Evolutionary conservation across 2,888 invertebrate species (phyloP), one percentile per base, ranked within the genome.

Genomic region (Trichacis sp.): DNA sequence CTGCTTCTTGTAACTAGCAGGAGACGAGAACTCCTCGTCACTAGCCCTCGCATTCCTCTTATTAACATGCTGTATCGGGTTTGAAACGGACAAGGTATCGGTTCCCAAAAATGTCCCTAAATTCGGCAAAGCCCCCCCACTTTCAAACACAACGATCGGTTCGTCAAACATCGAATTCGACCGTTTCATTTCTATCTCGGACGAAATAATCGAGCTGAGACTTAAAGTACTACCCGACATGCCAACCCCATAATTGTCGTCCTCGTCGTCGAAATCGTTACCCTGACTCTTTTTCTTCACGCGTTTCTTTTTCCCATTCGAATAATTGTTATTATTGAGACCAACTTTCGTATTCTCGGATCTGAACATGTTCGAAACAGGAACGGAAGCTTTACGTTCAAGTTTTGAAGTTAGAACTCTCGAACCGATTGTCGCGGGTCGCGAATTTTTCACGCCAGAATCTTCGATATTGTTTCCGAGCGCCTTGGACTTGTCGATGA

Each of bases 141-240:
- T 90, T 71, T 90, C 90, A 77, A 91, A 90, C 67, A 90, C 88
- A 71, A 88, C 89, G 84, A 90, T 88, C 76, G 91, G 88, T 81
- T 91, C 91, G 77, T 91, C 91, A 67, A 91, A 87, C 63, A 79
- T 64, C 0, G 78, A 82, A 52, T 77, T 79, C 46, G 82, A 79
- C 29, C 80, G 75, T 53, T 82, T 81, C n/a, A 76, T 68, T 45
- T 79, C 80, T 15, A 71, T 18, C 33, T 82, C 82, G 51, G 79
- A 79, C 45, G 79, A 78, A 1, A 79, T 67, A 49, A 80, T 78
- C 1, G 82, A 82, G 57, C 72, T 79, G 5, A 82, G 64, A 38
- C 82, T 82, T 3, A 79, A 65, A 48, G 77, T 80, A 50, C 82
- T 82, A 4, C 73, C 73, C 18, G 72, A 74, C 2, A 77, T 49